Conservation (phyloP, 2,113 vertebrate genomes). For the Thunnus maccoyii region DNA sequence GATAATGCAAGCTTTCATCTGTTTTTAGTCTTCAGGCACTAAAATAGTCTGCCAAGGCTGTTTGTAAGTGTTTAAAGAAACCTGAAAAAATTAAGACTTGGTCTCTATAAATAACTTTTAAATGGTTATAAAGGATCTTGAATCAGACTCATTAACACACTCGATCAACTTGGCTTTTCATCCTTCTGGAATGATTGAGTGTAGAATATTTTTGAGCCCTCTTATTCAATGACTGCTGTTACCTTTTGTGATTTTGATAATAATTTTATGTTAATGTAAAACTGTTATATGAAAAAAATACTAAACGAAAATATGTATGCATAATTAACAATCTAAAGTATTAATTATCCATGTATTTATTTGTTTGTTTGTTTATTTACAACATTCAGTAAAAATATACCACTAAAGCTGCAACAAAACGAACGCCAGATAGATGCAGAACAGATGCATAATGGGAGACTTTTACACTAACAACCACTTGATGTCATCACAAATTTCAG, state of each 20-base stretch:
- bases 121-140: neutral
- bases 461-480: constrained; percentile 74
- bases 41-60: neutral
- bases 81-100: neutral
- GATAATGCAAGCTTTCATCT: neutral
- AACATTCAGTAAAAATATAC: constrained; percentile 38
- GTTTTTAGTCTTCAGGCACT: neutral
- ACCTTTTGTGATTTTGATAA: too few relatives aligned
- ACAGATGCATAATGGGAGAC: constrained; percentile 76
- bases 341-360: constrained; percentile 7
- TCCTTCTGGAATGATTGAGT: too few relatives aligned
- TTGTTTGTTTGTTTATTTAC: constrained; percentile 26
- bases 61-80: neutral
- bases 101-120: neutral
- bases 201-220: too few relatives aligned
- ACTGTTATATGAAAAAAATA: too few relatives aligned
- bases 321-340: neutral
- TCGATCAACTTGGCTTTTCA: too few relatives aligned
- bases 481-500: constrained; percentile 77
- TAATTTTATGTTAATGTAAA: too few relatives aligned
- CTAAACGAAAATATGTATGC: too few relatives aligned
- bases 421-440: constrained; percentile 36
- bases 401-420: constrained; percentile 40
- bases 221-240: too few relatives aligned
- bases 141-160: neutral